Conservation (phyloP, 2,888 invertebrate genomes). For the Drosophila atripex region DNA sequence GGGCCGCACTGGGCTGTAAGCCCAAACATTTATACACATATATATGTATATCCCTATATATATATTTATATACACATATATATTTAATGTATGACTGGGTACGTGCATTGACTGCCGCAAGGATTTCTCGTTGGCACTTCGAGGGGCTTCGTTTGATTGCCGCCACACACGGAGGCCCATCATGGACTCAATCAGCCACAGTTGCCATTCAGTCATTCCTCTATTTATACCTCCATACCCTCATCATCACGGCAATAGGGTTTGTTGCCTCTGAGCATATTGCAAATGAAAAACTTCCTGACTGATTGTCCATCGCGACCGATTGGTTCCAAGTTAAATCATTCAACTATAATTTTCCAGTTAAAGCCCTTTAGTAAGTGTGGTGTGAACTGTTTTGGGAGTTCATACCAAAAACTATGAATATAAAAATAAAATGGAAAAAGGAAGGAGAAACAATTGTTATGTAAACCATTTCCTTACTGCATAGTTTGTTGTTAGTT, state of each 20-base stretch:
- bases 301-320: background rate
- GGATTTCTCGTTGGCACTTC: constrained; percentile 59
- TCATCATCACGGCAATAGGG: constrained; percentile 4
- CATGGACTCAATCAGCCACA: constrained; percentile 42
- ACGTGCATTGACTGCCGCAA: constrained; percentile 51
- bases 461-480: constrained; percentile 7
- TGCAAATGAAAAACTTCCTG: constrained; percentile 11
- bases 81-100: constrained; percentile 55
- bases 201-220: constrained; percentile 20
- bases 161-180: constrained; percentile 52
- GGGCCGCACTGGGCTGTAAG: background rate
- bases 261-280: constrained; percentile 21
- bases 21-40: constrained; percentile 7
- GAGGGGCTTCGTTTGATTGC: constrained; percentile 67
- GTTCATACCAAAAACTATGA: background rate
- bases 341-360: background rate
- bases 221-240: constrained; percentile 5
- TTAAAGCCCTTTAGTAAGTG: background rate
- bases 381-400: background rate
- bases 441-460: constrained; percentile 6
- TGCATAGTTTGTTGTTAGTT: constrained; percentile 7
- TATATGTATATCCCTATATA: constrained; percentile 27
- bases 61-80: constrained; percentile 58
- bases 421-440: background rate
- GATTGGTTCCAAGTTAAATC: background rate